phyloP scores from a whole-genome alignment of 2,888 invertebrate genomes.

The Malthinus seriepunctatus region DNA sequence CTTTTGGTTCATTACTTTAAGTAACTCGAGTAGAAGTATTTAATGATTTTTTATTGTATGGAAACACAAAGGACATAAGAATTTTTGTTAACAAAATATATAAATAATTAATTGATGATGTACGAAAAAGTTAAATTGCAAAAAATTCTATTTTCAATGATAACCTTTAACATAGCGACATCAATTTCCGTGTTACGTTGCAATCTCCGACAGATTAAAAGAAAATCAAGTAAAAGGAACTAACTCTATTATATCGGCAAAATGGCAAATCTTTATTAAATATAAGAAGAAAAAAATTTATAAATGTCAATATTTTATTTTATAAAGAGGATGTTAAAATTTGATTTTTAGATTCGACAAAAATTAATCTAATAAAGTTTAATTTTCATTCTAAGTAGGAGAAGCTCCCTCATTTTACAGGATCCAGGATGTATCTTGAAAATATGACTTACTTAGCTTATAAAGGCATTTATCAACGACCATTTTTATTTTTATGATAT shows the following conservation, averaged over 20 bases:
- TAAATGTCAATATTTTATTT: too few relatives aligned
- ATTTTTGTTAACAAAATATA: not conserved
- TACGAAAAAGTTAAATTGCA: not conserved
- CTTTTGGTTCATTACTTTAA: constrained; percentile 21
- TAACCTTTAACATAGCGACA: constrained; percentile 5
- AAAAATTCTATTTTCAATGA: not conserved
- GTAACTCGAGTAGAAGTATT: constrained; percentile 1
- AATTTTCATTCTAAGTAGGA: too few relatives aligned
- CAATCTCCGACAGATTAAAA: constrained; percentile 14
- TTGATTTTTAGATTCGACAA: too few relatives aligned
- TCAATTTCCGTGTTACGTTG: constrained; percentile 14
- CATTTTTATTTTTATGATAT: too few relatives aligned
- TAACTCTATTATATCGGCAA: constrained; percentile 1
- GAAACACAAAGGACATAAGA: not conserved
- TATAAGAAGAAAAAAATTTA: too few relatives aligned
- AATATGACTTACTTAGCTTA: too few relatives aligned
- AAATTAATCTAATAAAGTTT: too few relatives aligned
- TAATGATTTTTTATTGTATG: not conserved
- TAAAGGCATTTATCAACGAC: too few relatives aligned
- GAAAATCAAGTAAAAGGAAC: constrained; percentile 7
- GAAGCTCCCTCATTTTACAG: too few relatives aligned
- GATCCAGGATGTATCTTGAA: too few relatives aligned
- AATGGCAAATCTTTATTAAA: not conserved
- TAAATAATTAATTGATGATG: not conserved
- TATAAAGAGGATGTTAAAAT: too few relatives aligned